These are phyloP conservation scores for Abrostola tripartita DNA, from an alignment of 2,888 invertebrate species.

Conservation along the genomic window DNA sequence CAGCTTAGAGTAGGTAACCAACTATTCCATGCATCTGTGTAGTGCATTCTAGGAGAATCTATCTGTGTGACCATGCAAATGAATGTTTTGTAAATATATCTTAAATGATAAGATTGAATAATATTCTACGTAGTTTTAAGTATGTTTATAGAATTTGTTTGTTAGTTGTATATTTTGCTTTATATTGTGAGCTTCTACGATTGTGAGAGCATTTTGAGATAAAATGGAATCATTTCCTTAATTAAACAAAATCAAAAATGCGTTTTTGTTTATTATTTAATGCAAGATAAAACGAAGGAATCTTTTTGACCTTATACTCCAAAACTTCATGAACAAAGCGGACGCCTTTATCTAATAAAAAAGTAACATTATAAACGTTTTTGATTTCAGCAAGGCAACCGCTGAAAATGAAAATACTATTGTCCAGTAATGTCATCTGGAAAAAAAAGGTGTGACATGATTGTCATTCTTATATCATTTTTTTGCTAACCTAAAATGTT, in stretches of 20 bases:
- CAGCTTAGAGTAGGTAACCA: slow-evolving; percentile 1
- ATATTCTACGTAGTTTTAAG: background rate
- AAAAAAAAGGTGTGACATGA: slow-evolving; percentile 88
- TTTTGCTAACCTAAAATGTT: slow-evolving; percentile 89
- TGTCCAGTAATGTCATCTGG: slow-evolving; percentile 86
- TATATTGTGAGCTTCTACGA: slow-evolving; percentile 12
- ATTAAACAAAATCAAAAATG: slow-evolving; percentile 37
- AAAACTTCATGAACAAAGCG: slow-evolving; percentile 17
- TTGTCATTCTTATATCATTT: slow-evolving; percentile 86
- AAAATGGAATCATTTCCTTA: slow-evolving; percentile 8
- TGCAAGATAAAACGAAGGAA: slow-evolving; percentile 3
- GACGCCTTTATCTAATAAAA: slow-evolving; percentile 56
- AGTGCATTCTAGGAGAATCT: background rate
- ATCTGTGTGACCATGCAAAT: slow-evolving; percentile 10
- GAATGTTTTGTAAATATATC: slow-evolving; percentile 29
- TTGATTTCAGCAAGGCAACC: slow-evolving; percentile 80
- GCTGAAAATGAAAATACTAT: slow-evolving; percentile 85
- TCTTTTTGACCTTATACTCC: slow-evolving; percentile 28
- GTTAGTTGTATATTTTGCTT: slow-evolving; percentile 15
- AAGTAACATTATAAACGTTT: slow-evolving; percentile 65
- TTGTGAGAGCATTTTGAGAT: slow-evolving; percentile 19
- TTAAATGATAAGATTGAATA: slow-evolving; percentile 21
- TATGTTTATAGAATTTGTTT: background rate
- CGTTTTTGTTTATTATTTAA: slow-evolving; percentile 13
- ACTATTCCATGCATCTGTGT: background rate